Conservation (phyloP, 2,888 invertebrate species). For the Nipponacmea schrenckii region DNA sequence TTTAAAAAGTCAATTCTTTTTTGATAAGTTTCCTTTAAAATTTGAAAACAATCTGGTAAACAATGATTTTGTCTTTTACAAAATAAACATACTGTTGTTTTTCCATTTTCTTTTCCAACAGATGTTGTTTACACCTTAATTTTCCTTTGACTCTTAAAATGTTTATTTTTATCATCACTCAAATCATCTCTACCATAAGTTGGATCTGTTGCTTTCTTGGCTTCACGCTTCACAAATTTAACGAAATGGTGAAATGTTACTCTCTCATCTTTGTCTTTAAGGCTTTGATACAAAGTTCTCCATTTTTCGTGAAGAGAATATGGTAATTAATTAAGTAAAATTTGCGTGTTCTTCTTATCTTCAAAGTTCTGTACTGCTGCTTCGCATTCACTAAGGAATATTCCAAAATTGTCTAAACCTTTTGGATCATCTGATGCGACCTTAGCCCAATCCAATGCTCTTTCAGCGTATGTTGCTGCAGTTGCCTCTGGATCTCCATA, state of each 20-base stretch:
- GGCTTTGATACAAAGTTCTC: neutral
- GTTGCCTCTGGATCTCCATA: constrained; percentile 12
- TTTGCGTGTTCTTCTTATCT: neutral
- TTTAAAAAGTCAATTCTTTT: neutral
- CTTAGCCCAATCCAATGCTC: constrained; percentile 4
- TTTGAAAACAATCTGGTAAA: neutral
- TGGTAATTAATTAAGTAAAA: neutral
- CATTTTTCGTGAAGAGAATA: neutral
- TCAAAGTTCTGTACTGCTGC: neutral
- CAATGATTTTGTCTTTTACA: too few relatives aligned
- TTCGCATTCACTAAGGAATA: constrained; percentile 4
- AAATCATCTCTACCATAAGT: neutral
- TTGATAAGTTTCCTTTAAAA: neutral
- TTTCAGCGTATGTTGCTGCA: constrained; percentile 1
- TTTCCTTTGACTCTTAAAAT: neutral
- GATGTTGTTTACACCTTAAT: neutral
- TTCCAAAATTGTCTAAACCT: constrained; percentile 3
- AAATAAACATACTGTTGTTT: neutral
- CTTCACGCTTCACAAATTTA: neutral
- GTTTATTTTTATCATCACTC: neutral
- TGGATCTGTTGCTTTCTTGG: neutral
- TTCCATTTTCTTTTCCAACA: neutral
- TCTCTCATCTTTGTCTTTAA: neutral
- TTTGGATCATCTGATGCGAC: constrained; percentile 3
- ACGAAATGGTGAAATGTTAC: constrained; percentile 8